A percentile compares a stretch with the other conserved stretches of the same genome.
These are phyloP conservation scores for Empidonax alnorum DNA, from an alignment of 2,113 vertebrate species.

Conservation along the genomic window DNA sequence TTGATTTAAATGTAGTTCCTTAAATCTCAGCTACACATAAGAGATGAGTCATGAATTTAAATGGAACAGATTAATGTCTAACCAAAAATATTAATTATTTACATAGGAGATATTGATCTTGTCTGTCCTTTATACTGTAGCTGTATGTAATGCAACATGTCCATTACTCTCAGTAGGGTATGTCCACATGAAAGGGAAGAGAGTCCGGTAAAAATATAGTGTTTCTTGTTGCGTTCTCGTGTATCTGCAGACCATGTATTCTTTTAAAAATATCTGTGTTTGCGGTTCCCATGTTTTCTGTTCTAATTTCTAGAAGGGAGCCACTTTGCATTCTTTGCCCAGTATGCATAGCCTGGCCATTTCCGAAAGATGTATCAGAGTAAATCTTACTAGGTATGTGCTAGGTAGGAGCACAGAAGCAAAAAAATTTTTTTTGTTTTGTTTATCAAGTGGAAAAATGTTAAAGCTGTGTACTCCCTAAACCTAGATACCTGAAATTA, in stretches of 20 bases:
- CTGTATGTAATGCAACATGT: background rate
- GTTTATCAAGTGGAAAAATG: background rate
- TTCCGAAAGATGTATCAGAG: background rate
- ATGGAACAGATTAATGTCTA: conserved; percentile 27
- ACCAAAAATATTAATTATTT: conserved; percentile 9
- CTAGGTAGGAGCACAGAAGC: background rate
- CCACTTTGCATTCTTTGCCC: background rate
- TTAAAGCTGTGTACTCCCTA: background rate
- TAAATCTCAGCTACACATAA: conserved; percentile 16
- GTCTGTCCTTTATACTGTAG: background rate
- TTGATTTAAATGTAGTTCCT: conserved; percentile 36
- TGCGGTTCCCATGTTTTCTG: background rate
- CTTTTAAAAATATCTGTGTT: background rate
- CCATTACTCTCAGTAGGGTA: background rate
- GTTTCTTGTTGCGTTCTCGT: background rate
- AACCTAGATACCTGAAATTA: background rate
- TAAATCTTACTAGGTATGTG: accelerated
- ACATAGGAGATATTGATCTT: background rate
- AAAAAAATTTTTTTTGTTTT: background rate
- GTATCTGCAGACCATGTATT: background rate
- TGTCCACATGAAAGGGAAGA: background rate
- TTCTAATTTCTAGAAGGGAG: background rate
- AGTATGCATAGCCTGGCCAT: background rate
- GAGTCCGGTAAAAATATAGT: background rate
- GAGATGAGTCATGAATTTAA: conserved; percentile 52